Conservation (phyloP, 2,888 invertebrate species). For the Ennomos fuscantarius region DNA sequence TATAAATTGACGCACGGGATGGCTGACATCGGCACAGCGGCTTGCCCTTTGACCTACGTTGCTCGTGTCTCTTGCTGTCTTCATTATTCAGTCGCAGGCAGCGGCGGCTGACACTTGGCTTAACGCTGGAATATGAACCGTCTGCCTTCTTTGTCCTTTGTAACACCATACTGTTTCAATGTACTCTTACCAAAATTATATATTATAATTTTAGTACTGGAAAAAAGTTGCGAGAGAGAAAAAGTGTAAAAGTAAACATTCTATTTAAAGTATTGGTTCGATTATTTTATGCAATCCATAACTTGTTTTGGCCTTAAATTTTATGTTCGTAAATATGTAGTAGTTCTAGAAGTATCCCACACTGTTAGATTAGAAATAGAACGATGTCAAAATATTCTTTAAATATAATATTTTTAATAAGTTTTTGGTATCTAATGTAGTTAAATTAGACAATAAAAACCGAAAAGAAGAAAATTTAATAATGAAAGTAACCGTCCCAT, state of each 20-base stretch:
- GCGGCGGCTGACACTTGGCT: slow-evolving; percentile 5
- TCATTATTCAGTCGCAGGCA: slow-evolving; percentile 20
- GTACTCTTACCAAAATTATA: not conserved
- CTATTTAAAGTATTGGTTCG: no score
- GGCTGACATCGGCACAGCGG: not conserved
- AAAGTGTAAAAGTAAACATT: no score
- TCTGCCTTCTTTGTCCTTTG: slow-evolving; percentile 11
- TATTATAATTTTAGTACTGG: not conserved
- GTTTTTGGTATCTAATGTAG: no score
- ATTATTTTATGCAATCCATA: no score
- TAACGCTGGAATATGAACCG: slow-evolving; percentile 13
- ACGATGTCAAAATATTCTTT: no score
- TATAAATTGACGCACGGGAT: slow-evolving; percentile 5
- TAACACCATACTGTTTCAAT: not conserved
- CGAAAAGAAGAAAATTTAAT: not conserved
- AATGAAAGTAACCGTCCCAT: not conserved
- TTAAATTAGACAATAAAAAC: no score
- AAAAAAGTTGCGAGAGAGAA: no score
- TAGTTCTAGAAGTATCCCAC: no score
- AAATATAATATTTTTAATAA: no score
- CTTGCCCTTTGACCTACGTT: slow-evolving; percentile 8
- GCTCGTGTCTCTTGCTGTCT: not conserved
- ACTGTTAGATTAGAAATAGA: no score
- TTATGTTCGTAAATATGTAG: no score
- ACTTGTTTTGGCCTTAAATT: no score